These are phyloP conservation scores for Gasteruption jaculator DNA, from an alignment of 2,888 invertebrate species.

Conservation along the genomic window DNA sequence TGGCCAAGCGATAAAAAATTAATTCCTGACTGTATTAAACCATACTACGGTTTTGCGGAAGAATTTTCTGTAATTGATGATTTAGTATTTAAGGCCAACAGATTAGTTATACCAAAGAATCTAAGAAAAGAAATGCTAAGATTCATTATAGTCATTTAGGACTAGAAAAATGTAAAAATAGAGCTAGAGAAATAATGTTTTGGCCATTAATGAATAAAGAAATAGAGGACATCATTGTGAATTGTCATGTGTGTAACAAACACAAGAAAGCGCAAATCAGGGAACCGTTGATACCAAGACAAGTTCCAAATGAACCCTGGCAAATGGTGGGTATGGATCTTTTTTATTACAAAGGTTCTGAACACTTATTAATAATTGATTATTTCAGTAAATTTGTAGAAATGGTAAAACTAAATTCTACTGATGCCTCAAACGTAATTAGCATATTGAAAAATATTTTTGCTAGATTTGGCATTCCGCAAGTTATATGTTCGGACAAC, in stretches of 20 bases:
- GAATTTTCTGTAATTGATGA: slow-evolving; percentile 19
- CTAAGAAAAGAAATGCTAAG: slow-evolving; percentile 24
- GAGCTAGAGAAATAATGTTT: slow-evolving; percentile 26
- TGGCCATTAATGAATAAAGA: slow-evolving; percentile 29
- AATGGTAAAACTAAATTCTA: slow-evolving; percentile 5
- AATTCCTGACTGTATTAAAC: slow-evolving; percentile 6
- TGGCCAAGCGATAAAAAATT: slow-evolving; percentile 14
- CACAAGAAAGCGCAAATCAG: slow-evolving; percentile 19
- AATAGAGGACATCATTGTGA: slow-evolving; percentile 25
- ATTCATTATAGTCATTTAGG: slow-evolving; percentile 32
- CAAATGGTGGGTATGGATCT: slow-evolving; percentile 11
- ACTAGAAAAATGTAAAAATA: slow-evolving; percentile 25
- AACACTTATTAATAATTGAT: slow-evolving; percentile 6
- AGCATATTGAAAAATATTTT: slow-evolving; percentile 10
- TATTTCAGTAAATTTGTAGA: slow-evolving; percentile 17
- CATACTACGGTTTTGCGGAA: slow-evolving; percentile 17
- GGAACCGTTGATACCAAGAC: slow-evolving; percentile 7
- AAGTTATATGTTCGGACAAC: slow-evolving; percentile 17
- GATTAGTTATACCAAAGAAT: slow-evolving; percentile 23
- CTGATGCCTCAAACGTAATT: slow-evolving; percentile 2
- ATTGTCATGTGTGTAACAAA: slow-evolving; percentile 22
- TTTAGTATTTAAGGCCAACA: slow-evolving; percentile 22
- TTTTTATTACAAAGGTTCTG: slow-evolving; percentile 6
- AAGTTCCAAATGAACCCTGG: slow-evolving; percentile 12
- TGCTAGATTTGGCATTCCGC: slow-evolving; percentile 18